Conservation (phyloP, 2,113 vertebrate species). For the Echinops telfairi region DNA sequence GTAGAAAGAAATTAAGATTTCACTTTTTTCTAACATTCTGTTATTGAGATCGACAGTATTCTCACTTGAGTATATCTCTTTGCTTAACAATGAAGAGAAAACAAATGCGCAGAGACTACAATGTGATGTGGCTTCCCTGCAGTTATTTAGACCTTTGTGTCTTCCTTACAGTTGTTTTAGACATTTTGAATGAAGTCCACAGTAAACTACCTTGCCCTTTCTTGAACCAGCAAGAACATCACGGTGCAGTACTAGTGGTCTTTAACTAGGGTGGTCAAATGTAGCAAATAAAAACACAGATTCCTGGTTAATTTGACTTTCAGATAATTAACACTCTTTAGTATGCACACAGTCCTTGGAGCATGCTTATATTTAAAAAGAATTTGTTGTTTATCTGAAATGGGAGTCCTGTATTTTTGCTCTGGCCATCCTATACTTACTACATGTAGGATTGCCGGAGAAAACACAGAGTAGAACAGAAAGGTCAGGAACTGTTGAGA, state of each 20-base stretch:
- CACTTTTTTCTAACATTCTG: background rate
- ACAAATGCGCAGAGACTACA: background rate
- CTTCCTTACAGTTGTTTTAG: background rate
- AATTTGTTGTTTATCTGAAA: background rate
- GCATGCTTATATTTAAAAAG: background rate
- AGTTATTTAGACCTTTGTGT: background rate
- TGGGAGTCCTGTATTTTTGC: background rate
- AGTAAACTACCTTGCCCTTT: background rate
- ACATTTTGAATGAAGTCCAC: background rate
- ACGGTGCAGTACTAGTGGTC: background rate
- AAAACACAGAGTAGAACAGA: background rate
- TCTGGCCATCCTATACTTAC: background rate
- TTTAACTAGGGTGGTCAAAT: background rate
- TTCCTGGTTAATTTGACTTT: constrained; percentile 2
- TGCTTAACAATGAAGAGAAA: background rate
- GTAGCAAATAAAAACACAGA: background rate
- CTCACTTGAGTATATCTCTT: background rate
- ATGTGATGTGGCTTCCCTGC: background rate
- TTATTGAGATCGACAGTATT: background rate
- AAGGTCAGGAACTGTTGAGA: background rate
- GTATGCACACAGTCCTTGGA: background rate
- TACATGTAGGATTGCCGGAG: background rate
- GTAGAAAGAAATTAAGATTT: too few relatives aligned
- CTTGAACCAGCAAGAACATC: background rate
- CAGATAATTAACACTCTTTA: background rate